These are phyloP conservation scores for Solenopsis fugax DNA, from an alignment of 1,140 invertebrate species.

Conservation along the genomic window DNA sequence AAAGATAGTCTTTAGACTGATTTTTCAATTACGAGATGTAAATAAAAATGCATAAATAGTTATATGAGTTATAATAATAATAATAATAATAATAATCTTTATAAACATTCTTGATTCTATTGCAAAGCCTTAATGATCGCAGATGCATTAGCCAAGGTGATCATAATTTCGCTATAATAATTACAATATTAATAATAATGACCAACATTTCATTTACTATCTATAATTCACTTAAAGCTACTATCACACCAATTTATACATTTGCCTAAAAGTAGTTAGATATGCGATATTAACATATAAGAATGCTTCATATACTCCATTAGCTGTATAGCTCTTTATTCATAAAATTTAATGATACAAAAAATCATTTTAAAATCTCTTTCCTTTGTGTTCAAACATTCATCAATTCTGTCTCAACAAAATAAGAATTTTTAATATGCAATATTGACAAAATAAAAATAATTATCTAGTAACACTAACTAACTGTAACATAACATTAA, in stretches of 20 bases:
- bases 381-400: constrained; percentile 28
- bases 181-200: constrained; percentile 76
- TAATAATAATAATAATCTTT: constrained; percentile 37
- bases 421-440: constrained; percentile 24
- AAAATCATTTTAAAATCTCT: background rate
- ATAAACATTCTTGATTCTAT: constrained; percentile 63
- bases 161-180: constrained; percentile 67
- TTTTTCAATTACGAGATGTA: constrained; percentile 48
- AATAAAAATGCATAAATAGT: constrained; percentile 76
- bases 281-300: constrained; percentile 72
- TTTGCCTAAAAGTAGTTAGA: constrained; percentile 78
- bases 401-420: background rate
- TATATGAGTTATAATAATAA: constrained; percentile 43
- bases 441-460: background rate
- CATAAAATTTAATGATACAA: constrained; percentile 33
- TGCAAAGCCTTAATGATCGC: constrained; percentile 70
- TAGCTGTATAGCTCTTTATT: constrained; percentile 51
- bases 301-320: constrained; percentile 1
- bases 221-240: constrained; percentile 83
- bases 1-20: constrained; percentile 4
- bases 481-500: too few species aligned
- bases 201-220: constrained; percentile 80
- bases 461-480: background rate
- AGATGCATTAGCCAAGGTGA: constrained; percentile 63
- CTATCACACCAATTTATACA: constrained; percentile 87